These are phyloP conservation scores for Onychostruthus taczanowskii DNA, from an alignment of 2,113 vertebrate genomes.

Conservation along the genomic window DNA sequence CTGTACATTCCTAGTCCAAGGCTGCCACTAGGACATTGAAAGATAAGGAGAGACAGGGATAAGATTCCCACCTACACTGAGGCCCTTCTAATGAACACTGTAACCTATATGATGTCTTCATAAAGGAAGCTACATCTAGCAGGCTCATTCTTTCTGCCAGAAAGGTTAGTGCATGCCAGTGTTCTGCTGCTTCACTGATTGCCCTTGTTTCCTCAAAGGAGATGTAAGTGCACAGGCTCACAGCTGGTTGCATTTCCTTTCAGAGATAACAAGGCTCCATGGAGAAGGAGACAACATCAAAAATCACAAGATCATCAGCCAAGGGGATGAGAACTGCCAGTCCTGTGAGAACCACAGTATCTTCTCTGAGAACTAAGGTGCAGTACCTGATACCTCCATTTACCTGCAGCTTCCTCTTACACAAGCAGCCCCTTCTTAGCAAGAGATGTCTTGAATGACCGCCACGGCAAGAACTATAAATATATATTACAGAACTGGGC, in stretches of 20 bases:
- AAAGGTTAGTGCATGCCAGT: not conserved
- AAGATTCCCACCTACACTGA: not conserved
- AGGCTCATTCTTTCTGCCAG: not conserved
- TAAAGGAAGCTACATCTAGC: not conserved
- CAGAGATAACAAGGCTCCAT: not conserved
- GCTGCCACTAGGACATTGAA: not conserved
- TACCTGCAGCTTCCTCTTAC: not conserved
- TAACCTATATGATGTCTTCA: not conserved
- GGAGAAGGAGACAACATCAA: not conserved
- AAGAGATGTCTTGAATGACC: not conserved
- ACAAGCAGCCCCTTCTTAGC: not conserved
- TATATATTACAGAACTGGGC: not conserved
- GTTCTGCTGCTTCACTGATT: not conserved
- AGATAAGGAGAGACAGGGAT: not conserved
- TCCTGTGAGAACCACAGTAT: not conserved
- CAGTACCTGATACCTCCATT: not conserved
- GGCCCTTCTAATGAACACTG: not conserved
- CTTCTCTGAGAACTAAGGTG: not conserved
- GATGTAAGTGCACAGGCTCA: not conserved
- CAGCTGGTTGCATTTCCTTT: not conserved
- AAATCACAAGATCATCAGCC: not conserved
- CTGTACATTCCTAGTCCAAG: not conserved
- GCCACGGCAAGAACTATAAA: not conserved
- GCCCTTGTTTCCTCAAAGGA: not conserved
- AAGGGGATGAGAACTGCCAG: not conserved